A percentile compares a stretch with the other conserved stretches of the same genome.
These are phyloP conservation scores for Eulimnadia texana DNA, from an alignment of 1,140 invertebrate genomes.

Conservation along the genomic window DNA sequence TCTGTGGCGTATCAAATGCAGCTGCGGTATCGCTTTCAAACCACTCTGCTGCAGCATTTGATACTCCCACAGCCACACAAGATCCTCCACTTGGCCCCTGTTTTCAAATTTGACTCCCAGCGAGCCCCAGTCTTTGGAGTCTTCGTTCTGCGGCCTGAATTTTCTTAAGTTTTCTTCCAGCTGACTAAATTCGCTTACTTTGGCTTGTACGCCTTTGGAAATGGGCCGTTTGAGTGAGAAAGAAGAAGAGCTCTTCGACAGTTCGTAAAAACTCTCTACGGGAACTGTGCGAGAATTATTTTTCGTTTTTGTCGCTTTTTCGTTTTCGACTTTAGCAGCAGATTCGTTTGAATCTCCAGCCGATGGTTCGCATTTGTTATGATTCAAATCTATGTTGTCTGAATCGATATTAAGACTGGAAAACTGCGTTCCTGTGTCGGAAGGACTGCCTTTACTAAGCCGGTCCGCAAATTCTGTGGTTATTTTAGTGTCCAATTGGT, in stretches of 20 bases:
- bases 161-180: background rate
- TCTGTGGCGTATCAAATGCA: background rate
- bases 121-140: constrained; percentile 14
- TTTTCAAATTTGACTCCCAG: constrained; percentile 11
- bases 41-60: constrained; percentile 1
- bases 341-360: too few species aligned
- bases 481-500: too few species aligned
- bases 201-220: background rate
- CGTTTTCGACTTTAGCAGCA: too few species aligned
- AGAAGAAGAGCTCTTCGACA: background rate
- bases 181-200: background rate
- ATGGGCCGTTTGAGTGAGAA: background rate
- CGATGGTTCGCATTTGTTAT: too few species aligned
- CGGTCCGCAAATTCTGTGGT: background rate
- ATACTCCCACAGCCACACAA: constrained; percentile 15
- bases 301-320: background rate
- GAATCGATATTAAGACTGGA: too few species aligned
- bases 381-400: too few species aligned
- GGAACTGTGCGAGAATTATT: background rate
- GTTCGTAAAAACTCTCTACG: background rate
- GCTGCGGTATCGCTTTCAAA: background rate
- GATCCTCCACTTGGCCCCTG: constrained; percentile 8
- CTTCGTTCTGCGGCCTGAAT: background rate
- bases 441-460: background rate
- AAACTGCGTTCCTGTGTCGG: too few species aligned